Conservation (phyloP, 1,140 invertebrate species). For the Druon quercuslanigerum region DNA sequence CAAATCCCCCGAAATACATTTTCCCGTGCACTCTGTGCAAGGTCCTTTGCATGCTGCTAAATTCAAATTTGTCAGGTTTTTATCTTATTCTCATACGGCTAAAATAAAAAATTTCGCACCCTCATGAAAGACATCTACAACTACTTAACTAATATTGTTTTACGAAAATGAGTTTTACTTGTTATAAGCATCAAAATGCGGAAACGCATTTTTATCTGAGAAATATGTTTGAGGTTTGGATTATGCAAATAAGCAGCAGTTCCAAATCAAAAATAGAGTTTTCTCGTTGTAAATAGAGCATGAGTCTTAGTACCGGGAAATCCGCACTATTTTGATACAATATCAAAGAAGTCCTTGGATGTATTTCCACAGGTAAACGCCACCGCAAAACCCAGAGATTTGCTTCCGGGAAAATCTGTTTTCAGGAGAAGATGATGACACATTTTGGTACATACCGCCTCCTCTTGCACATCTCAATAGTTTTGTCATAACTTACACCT, state of each 20-base stretch:
- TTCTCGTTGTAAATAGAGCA: not conserved
- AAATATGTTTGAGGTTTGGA: too few species aligned
- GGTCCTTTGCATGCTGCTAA: too few species aligned
- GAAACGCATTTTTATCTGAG: too few species aligned
- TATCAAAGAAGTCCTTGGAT: not conserved
- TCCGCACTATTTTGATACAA: slow-evolving; percentile 1
- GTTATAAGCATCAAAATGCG: too few species aligned
- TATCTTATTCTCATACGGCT: too few species aligned
- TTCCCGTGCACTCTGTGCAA: too few species aligned
- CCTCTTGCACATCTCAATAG: not conserved
- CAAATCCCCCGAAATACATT: too few species aligned
- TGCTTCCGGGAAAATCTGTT: not conserved
- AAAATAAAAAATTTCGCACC: too few species aligned
- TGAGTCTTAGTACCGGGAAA: slow-evolving; percentile 18
- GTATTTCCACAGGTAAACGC: slow-evolving; percentile 15
- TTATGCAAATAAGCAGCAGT: not conserved
- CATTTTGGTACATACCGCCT: not conserved
- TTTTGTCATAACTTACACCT: slow-evolving; percentile 6
- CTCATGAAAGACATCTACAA: too few species aligned
- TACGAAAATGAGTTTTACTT: too few species aligned
- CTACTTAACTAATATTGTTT: too few species aligned
- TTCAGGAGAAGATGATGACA: not conserved
- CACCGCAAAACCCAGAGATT: not conserved
- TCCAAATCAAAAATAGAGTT: slow-evolving; percentile 15
- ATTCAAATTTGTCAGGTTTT: too few species aligned